Evolutionary conservation across 2,797 vertebrate genomes (phyloP).

Genomic region (Lepidocolaptes lacrymiger): DNA sequence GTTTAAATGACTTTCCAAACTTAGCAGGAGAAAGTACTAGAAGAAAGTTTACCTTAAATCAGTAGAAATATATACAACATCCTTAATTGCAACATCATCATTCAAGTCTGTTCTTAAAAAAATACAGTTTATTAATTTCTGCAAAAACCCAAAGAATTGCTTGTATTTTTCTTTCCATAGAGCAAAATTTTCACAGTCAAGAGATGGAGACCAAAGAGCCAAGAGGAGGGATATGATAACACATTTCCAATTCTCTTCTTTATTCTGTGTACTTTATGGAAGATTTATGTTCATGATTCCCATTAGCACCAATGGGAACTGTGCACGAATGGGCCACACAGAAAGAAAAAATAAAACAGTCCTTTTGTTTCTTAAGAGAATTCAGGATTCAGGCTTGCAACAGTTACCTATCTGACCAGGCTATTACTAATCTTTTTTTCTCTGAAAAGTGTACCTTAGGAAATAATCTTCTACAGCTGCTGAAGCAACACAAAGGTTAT

Average conservation of each 20-base stretch:
- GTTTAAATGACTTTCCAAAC: not conserved
- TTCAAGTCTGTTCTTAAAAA: not conserved
- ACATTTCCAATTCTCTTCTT: not conserved
- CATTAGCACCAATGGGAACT: conserved; percentile 1
- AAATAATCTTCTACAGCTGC: not conserved
- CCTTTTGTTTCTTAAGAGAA: not conserved
- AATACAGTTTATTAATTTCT: not conserved
- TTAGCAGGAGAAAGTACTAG: not conserved
- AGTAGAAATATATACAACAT: conserved; percentile 2
- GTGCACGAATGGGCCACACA: not conserved
- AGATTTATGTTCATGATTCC: conserved; percentile 43
- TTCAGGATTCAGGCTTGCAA: not conserved
- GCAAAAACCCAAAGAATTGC: not conserved
- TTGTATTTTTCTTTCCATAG: not conserved
- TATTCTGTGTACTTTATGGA: not conserved
- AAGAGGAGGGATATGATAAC: not conserved
- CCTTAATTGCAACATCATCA: not conserved
- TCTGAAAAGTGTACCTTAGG: not conserved
- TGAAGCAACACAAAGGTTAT: not conserved
- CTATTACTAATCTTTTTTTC: not conserved
- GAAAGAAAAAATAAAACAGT: not conserved
- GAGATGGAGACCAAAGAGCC: not conserved
- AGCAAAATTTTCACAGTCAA: not conserved
- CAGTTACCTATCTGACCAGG: not conserved
- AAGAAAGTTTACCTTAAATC: conserved; percentile 12